Evolutionary conservation across 2,888 invertebrate species (phyloP).

Genomic region (Netelia virgata): DNA sequence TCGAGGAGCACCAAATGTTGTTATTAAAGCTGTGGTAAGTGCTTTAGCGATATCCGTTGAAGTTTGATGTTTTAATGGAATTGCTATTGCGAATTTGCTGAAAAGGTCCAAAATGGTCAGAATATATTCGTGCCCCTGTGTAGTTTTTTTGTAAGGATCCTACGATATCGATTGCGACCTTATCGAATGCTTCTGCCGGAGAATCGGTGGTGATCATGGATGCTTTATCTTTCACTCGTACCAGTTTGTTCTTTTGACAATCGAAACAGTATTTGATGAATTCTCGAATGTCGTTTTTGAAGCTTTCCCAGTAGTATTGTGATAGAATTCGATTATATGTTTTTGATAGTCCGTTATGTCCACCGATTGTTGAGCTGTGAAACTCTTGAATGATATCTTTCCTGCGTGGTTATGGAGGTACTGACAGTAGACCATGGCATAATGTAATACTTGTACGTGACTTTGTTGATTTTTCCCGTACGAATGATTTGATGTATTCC

Average conservation of each 20-base stretch:
- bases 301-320: conserved; percentile 62
- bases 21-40: conserved; percentile 42
- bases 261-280: conserved; percentile 59
- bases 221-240: conserved; percentile 56
- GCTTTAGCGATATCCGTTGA: conserved; percentile 42
- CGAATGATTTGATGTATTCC: conserved; percentile 1
- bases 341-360: conserved; percentile 36
- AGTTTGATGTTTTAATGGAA: conserved; percentile 21
- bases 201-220: conserved; percentile 67
- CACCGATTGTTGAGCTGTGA: not conserved
- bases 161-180: not conserved
- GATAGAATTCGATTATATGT: conserved; percentile 53
- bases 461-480: conserved; percentile 15
- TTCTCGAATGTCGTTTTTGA: conserved; percentile 64
- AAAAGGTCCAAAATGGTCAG: conserved; percentile 59
- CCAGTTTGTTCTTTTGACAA: conserved; percentile 68
- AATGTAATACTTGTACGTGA: conserved; percentile 5
- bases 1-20: conserved; percentile 40
- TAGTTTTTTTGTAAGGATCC: not conserved
- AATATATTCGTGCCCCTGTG: not conserved
- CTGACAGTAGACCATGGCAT: conserved; percentile 40
- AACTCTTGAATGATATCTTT: not conserved
- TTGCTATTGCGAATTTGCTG: conserved; percentile 50
- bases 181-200: conserved; percentile 11
- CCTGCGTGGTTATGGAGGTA: conserved; percentile 10